These are phyloP conservation scores for Lithobates sylvaticus DNA, from an alignment of 2,797 vertebrate species.

Conservation along the genomic window DNA sequence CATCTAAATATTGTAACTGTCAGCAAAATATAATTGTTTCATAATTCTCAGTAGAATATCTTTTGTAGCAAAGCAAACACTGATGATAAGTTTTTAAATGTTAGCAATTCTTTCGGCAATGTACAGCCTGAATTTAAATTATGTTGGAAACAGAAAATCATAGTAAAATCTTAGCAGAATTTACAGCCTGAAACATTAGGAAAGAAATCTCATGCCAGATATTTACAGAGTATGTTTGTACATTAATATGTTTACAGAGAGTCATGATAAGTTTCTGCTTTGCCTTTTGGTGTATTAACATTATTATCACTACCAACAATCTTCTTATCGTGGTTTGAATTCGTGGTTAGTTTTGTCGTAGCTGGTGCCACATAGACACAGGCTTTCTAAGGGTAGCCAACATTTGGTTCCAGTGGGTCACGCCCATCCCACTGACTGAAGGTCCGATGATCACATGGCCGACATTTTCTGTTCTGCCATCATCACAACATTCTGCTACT, in stretches of 20 bases:
- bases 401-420: slow-evolving; percentile 99
- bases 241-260: slow-evolving; percentile 3
- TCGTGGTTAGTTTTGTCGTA: slow-evolving; percentile 82
- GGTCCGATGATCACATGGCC: slow-evolving; percentile 97
- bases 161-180: background rate
- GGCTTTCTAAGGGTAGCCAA: slow-evolving; percentile 94
- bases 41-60: background rate
- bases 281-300: background rate
- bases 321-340: too few relatives aligned
- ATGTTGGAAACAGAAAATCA: background rate
- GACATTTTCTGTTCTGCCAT: slow-evolving; percentile 88
- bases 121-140: background rate
- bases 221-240: slow-evolving; percentile 41
- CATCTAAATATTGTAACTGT: slow-evolving; percentile 1
- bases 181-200: background rate
- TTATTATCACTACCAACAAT: background rate
- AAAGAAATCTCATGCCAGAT: slow-evolving; percentile 49
- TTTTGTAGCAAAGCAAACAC: slow-evolving; percentile 36
- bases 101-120: slow-evolving; percentile 10
- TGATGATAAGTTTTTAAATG: slow-evolving; percentile 16
- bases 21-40: slow-evolving; percentile 20
- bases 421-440: slow-evolving; percentile 90
- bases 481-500: slow-evolving; percentile 90
- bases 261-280: background rate
- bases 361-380: slow-evolving; percentile 97